Percentiles rank a stretch among this genome's conserved stretches.
These are phyloP conservation scores for Euwallacea similis DNA, from an alignment of 1,140 invertebrate species.

Conservation along the genomic window DNA sequence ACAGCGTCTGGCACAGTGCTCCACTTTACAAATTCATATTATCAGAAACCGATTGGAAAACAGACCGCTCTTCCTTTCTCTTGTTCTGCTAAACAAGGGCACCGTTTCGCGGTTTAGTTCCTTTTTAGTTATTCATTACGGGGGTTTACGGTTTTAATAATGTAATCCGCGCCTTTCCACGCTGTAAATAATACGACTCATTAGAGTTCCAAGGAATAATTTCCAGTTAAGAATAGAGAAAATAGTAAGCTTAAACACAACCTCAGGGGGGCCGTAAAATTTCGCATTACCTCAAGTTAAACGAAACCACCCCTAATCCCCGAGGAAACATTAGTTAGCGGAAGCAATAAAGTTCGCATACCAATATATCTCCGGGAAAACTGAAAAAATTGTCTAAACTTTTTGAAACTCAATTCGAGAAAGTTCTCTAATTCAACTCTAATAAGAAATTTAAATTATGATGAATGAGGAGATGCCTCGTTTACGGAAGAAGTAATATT, in stretches of 20 bases:
- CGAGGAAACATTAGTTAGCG: conserved; percentile 1
- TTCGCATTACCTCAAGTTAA: not conserved
- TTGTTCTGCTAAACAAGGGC: too few species aligned
- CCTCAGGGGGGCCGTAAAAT: conserved; percentile 2
- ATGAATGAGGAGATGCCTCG: not conserved
- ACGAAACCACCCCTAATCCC: conserved; percentile 1
- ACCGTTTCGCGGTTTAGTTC: too few species aligned
- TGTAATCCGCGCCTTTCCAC: too few species aligned
- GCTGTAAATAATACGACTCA: not conserved
- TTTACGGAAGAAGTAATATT: not conserved
- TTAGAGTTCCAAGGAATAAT: not conserved
- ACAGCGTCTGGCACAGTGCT: too few species aligned
- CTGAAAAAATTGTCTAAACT: not conserved
- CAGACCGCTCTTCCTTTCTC: too few species aligned
- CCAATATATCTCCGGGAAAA: not conserved
- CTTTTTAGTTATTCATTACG: too few species aligned
- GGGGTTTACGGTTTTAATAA: too few species aligned
- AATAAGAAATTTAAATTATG: not conserved
- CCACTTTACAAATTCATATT: too few species aligned
- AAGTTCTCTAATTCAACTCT: not conserved
- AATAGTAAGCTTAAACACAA: not conserved
- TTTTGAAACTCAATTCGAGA: not conserved
- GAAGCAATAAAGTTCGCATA: not conserved
- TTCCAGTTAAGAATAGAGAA: conserved; percentile 5
- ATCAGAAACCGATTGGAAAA: too few species aligned